These are phyloP conservation scores for Pheosia tremula DNA, from an alignment of 2,888 invertebrate species.

Conservation along the genomic window DNA sequence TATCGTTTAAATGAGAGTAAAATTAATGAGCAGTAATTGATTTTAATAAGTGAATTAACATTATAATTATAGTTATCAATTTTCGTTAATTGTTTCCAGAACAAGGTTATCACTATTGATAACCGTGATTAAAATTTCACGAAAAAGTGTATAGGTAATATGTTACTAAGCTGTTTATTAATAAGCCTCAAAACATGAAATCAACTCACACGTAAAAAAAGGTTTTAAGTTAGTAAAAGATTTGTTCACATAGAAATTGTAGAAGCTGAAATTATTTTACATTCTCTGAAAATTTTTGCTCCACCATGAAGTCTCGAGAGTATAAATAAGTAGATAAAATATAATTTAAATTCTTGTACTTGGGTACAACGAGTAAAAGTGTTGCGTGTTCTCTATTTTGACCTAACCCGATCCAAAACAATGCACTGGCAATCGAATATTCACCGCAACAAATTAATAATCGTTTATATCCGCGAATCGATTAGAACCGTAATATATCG, in stretches of 20 bases:
- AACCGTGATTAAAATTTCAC: conserved; percentile 1
- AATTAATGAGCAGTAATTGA: background rate
- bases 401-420: conserved; percentile 18
- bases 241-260: too few species aligned
- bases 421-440: conserved; percentile 36
- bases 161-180: background rate
- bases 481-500: conserved; percentile 42
- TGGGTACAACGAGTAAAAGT: conserved; percentile 12
- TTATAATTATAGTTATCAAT: background rate
- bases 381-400: conserved; percentile 16
- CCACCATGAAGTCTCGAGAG: background rate
- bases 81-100: background rate
- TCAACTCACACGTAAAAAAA: too few species aligned
- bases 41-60: background rate
- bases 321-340: background rate
- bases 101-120: background rate
- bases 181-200: too few species aligned
- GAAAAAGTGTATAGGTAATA: background rate
- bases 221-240: too few species aligned
- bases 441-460: conserved; percentile 41
- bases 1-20: background rate
- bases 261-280: too few species aligned
- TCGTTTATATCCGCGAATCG: conserved; percentile 30
- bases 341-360: background rate
- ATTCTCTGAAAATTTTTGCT: too few species aligned